Evolutionary conservation across 2,888 invertebrate genomes (phyloP), one percentile per base, ranked within the genome.

Genomic region (Drosophila paramelanica): DNA sequence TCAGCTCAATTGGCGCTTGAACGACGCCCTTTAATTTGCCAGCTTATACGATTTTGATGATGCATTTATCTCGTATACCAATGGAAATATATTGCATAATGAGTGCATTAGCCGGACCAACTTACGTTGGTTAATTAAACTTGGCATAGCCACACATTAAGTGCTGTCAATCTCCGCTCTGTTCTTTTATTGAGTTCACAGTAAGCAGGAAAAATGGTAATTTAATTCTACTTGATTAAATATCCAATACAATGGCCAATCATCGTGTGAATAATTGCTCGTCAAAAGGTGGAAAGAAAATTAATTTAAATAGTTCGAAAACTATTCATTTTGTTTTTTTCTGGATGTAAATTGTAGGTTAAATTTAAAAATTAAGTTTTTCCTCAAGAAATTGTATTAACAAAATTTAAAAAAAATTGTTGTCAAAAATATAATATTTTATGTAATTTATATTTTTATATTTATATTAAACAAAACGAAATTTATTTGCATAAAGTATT

Each of bases 11-110:
- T 88, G 72, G 61, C 64, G 38, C 56, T 67, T 56, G 66, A 72
- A 53, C 71, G 45, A 60, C 69, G 59, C 36, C 65, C 62, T 59
- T 65, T 70, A 67, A 77, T 77, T 64, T 52, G 56, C 64, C 70
- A 70, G 66, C 57, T 74, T 51, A 73, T 72, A 70, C 50, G 70
- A 53, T 79, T 84, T 73, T 75, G 61, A 89, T 89, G 67, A 73
- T 72, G 70, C 72, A 73, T 72, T 87, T 81, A 81, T 71, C 70
- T 49, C 49, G 58, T 68, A 50, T 57, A 49, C 46, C 46, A 49
- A 56, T 68, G 39, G 27, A 33, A 58, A 62, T 50, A 49, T 52
- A 74, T 74, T 78, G 51, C 64, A 41, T 61, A 65, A 56, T 55
- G 64, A 51, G 43, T 71, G 43, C 33, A 67, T 67, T 59, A 64